A percentile compares a stretch with the other conserved stretches of the same genome.
Evolutionary conservation across 2,888 invertebrate species (phyloP).

Genomic region (Cerceris rybyensis): DNA sequence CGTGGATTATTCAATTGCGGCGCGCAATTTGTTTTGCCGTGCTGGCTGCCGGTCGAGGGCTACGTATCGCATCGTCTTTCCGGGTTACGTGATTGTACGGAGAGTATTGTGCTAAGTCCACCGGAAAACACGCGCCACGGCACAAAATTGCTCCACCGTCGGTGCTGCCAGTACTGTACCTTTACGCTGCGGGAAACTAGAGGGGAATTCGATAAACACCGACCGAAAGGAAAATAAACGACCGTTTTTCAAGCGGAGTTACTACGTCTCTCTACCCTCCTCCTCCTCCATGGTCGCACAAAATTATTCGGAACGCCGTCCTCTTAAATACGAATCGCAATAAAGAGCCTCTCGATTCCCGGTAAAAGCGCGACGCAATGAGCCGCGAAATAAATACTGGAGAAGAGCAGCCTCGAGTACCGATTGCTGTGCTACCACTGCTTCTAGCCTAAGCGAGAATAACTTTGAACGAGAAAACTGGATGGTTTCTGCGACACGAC

Average conservation of each 20-base stretch:
- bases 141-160: constrained; percentile 7
- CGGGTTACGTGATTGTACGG: constrained; percentile 18
- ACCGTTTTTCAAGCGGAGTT: not conserved
- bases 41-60: constrained; percentile 1
- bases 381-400: not conserved
- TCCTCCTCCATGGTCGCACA: not conserved
- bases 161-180: constrained; percentile 4
- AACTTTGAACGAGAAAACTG: no score
- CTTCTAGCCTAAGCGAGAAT: no score
- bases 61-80: constrained; percentile 25
- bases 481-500: no score
- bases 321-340: not conserved
- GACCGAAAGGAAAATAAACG: constrained; percentile 12
- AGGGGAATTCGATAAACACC: constrained; percentile 36
- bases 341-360: not conserved
- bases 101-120: constrained; percentile 40
- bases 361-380: not conserved
- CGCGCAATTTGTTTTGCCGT: constrained; percentile 59
- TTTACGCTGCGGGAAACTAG: constrained; percentile 25
- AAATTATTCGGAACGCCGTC: not conserved
- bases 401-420: not conserved
- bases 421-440: no score
- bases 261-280: not conserved
- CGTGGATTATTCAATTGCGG: constrained; percentile 65
- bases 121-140: constrained; percentile 31